phyloP scores from a whole-genome alignment of 30 jellyfish, hydroid and myxozoan species.

The Haliclystus octoradiatus region DNA sequence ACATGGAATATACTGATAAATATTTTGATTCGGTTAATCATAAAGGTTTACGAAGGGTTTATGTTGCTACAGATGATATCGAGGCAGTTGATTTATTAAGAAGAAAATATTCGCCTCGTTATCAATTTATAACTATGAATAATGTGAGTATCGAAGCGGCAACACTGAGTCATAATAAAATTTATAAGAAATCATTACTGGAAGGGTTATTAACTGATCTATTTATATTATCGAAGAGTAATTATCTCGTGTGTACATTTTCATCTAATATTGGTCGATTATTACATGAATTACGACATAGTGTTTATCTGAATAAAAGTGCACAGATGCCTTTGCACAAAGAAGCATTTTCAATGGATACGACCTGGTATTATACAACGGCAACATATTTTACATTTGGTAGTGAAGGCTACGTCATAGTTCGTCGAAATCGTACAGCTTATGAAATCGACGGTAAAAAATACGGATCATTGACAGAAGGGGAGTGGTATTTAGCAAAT shows the following conservation, averaged over 20 bases:
- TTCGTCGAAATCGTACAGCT: background rate
- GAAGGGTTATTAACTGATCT: background rate
- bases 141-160: background rate
- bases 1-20: background rate
- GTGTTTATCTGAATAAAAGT: background rate
- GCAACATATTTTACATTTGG: background rate
- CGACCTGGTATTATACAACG: background rate
- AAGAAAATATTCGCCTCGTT: background rate
- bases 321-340: background rate
- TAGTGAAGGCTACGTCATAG: background rate
- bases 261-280: background rate
- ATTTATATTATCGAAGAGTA: background rate
- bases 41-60: background rate
- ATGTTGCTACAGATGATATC: background rate
- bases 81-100: background rate
- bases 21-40: background rate
- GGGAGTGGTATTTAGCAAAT: background rate
- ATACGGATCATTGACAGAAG: background rate
- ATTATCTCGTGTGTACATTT: background rate
- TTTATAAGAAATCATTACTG: background rate
- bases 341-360: background rate
- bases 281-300: background rate
- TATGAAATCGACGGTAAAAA: too few species aligned
- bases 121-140: too few species aligned
- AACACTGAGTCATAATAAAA: background rate